Percentiles rank a stretch among this genome's conserved stretches.
Conservation (phyloP, 2,797 vertebrate species). For the Pachyuromys duprasi region DNA sequence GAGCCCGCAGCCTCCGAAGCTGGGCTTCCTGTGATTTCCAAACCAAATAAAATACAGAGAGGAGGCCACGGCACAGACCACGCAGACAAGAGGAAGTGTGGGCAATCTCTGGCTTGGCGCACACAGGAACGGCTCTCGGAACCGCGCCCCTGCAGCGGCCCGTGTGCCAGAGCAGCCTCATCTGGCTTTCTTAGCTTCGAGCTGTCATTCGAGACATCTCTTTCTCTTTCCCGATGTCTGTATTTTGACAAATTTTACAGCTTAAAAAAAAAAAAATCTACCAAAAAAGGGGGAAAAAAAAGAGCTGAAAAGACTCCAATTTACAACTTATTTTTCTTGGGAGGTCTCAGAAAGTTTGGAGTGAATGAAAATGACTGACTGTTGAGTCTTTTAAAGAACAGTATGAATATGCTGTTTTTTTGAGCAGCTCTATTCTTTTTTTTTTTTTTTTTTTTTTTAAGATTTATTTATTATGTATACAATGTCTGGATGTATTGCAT, state of each 20-base stretch:
- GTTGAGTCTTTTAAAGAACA: not conserved
- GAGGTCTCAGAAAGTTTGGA: not conserved
- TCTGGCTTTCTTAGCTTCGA: constrained; percentile 43
- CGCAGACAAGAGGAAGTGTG: not conserved
- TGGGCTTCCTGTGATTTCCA: not conserved
- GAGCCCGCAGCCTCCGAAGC: not conserved
- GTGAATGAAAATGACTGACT: constrained; percentile 12
- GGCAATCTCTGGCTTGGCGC: not conserved
- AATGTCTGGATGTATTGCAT: no score
- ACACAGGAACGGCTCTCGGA: not conserved
- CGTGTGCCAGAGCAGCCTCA: not conserved
- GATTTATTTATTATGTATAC: no score
- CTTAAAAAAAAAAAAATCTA: constrained; percentile 21
- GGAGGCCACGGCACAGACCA: not conserved
- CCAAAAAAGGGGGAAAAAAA: not conserved
- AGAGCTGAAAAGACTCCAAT: not conserved
- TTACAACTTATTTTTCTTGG: constrained; percentile 30
- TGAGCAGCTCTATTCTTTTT: not conserved
- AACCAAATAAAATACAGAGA: not conserved
- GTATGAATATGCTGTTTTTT: not conserved
- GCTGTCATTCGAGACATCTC: not conserved
- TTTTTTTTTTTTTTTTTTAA: no score
- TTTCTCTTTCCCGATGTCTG: not conserved
- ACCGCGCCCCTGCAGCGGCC: not conserved
- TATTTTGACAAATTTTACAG: constrained; percentile 47